A percentile compares a stretch with the other conserved stretches of the same genome.
phyloP scores from a whole-genome alignment of 2,113 vertebrate genomes.

The Serilophus lunatus region DNA sequence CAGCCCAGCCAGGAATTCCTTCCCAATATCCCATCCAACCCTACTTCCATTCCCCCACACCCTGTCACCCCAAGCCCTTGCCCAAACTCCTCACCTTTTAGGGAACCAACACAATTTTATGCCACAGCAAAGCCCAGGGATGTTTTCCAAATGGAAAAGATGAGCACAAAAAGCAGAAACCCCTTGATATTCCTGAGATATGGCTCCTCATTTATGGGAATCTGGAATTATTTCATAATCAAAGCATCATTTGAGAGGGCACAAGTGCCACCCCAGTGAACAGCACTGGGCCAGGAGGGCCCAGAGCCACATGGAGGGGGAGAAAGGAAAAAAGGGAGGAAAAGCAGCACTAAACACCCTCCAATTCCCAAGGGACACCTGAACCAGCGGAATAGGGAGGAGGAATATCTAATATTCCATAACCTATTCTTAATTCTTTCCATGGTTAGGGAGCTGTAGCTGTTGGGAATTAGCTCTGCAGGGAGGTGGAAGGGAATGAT shows the following conservation, averaged over 20 bases:
- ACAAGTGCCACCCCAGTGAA: too few species aligned
- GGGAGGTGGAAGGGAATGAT: neutral
- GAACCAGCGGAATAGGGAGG: neutral
- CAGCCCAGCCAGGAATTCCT: neutral
- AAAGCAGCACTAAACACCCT: neutral
- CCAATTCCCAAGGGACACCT: neutral
- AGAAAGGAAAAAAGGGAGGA: neutral
- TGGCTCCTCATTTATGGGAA: neutral
- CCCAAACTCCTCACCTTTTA: neutral
- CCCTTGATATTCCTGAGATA: neutral
- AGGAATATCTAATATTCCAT: neutral
- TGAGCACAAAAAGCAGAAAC: accelerated
- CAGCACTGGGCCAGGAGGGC: neutral
- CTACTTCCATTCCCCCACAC: neutral
- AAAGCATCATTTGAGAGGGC: neutral
- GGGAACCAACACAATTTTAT: neutral
- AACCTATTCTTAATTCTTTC: neutral
- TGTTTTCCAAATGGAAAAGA: neutral
- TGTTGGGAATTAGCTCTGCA: neutral
- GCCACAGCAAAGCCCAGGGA: neutral
- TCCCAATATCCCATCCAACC: neutral
- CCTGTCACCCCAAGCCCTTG: neutral
- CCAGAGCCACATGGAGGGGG: neutral
- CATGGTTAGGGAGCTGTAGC: neutral
- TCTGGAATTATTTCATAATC: neutral